These are phyloP conservation scores for Harpalus rubripes DNA, from an alignment of 2,888 invertebrate species.

Conservation along the genomic window DNA sequence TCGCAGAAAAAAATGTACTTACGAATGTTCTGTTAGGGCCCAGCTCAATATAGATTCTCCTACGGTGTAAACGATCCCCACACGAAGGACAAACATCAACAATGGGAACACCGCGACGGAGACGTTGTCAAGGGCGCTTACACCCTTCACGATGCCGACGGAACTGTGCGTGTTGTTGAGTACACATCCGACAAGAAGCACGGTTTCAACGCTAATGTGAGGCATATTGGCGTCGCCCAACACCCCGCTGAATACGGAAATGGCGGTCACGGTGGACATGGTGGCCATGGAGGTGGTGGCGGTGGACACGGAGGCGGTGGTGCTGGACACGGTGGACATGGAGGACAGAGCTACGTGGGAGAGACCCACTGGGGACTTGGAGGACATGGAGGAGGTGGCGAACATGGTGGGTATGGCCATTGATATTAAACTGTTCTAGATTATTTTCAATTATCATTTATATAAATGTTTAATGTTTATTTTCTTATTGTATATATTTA, in stretches of 20 bases:
- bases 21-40: slow-evolving; percentile 67
- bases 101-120: slow-evolving; percentile 75
- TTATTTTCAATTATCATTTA: too few relatives aligned
- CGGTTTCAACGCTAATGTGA: slow-evolving; percentile 74
- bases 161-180: slow-evolving; percentile 75
- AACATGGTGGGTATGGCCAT: slow-evolving; percentile 10
- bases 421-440: too few relatives aligned
- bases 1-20: too few relatives aligned
- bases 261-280: background rate
- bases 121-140: slow-evolving; percentile 75
- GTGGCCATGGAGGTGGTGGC: background rate
- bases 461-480: too few relatives aligned
- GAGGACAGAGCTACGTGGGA: slow-evolving; percentile 21
- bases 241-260: slow-evolving; percentile 78
- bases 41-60: slow-evolving; percentile 74
- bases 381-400: background rate
- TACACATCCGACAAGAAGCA: slow-evolving; percentile 74
- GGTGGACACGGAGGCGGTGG: background rate
- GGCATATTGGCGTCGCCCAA: slow-evolving; percentile 73
- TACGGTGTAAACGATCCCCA: slow-evolving; percentile 75
- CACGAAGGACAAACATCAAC: slow-evolving; percentile 71
- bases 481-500: too few relatives aligned
- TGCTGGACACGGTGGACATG: background rate
- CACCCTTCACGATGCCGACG: slow-evolving; percentile 75
- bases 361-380: slow-evolving; percentile 2